A percentile compares a stretch with the other conserved stretches of the same genome.
These are phyloP conservation scores for Malthinus seriepunctatus DNA, from an alignment of 2,888 invertebrate species.

Conservation along the genomic window DNA sequence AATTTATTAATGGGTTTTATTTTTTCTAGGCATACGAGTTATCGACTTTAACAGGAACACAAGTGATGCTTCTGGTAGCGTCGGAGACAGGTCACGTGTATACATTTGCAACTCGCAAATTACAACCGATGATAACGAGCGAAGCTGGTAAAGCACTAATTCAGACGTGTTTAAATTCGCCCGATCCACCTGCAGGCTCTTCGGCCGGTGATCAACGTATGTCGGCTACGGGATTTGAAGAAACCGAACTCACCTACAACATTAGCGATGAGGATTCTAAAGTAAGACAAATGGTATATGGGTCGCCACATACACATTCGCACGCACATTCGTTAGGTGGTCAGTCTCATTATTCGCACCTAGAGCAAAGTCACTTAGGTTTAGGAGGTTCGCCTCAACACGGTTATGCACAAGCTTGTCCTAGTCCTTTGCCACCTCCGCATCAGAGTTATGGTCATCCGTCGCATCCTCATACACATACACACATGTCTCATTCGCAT, in stretches of 20 bases:
- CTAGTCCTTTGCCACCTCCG: conserved; percentile 73
- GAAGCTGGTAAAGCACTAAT: conserved; percentile 96
- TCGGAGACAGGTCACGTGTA: conserved; percentile 99
- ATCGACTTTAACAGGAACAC: conserved; percentile 97
- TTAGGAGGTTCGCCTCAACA: conserved; percentile 53
- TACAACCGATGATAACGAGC: conserved; percentile 99
- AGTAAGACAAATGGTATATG: conserved; percentile 96
- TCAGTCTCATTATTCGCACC: conserved; percentile 51
- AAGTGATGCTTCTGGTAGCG: conserved; percentile 99
- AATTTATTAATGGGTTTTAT: conserved; percentile 20
- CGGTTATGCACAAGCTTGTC: conserved; percentile 68
- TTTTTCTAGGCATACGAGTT: conserved; percentile 94
- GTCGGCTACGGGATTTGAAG: conserved; percentile 98
- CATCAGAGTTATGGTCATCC: conserved; percentile 64
- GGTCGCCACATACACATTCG: conserved; percentile 64
- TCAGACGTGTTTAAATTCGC: conserved; percentile 97
- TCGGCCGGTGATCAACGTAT: conserved; percentile 89
- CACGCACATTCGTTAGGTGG: conserved; percentile 62
- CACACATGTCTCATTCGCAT: conserved; percentile 73
- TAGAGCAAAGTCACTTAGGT: conserved; percentile 53
- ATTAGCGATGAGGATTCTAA: conserved; percentile 94
- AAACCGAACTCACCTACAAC: conserved; percentile 97
- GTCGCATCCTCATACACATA: conserved; percentile 67
- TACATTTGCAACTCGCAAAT: conserved; percentile 97
- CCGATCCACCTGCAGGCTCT: conserved; percentile 78